phyloP scores from a whole-genome alignment of 2,113 vertebrate genomes.

The Nothobranchius furzeri region DNA sequence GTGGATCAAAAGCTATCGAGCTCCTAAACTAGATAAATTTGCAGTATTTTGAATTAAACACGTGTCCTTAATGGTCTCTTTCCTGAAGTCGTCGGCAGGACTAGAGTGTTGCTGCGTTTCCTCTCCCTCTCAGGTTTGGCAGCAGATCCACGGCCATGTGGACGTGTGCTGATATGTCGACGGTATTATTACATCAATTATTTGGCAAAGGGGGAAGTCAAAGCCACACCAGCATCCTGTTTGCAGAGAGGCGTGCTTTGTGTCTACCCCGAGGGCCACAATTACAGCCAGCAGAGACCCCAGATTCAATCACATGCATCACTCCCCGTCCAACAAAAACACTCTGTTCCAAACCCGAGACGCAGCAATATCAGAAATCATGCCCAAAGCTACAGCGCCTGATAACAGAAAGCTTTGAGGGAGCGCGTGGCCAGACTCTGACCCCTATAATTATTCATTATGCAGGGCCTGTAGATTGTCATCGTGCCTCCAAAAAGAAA shows the following conservation, averaged over 20 bases:
- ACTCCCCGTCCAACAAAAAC: slow-evolving; percentile 81
- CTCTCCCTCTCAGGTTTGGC: slow-evolving; percentile 59
- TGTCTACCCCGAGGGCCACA: slow-evolving; percentile 82
- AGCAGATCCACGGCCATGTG: slow-evolving; percentile 76
- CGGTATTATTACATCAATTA: slow-evolving; percentile 81
- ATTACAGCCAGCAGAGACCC: slow-evolving; percentile 82
- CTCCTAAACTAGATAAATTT: slow-evolving; percentile 25
- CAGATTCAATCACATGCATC: slow-evolving; percentile 84
- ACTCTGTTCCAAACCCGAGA: slow-evolving; percentile 72
- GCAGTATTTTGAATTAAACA: slow-evolving; percentile 12
- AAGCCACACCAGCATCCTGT: slow-evolving; percentile 82
- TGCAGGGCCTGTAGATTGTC: slow-evolving; percentile 56
- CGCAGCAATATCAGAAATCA: slow-evolving; percentile 70
- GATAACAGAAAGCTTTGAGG: slow-evolving; percentile 73
- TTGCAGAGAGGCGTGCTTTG: slow-evolving; percentile 78
- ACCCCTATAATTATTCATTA: slow-evolving; percentile 77
- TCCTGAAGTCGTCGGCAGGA: slow-evolving; percentile 35
- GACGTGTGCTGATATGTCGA: slow-evolving; percentile 83
- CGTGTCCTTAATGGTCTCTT: too few species aligned
- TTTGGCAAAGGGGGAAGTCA: slow-evolving; percentile 77
- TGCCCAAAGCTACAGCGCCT: slow-evolving; percentile 68
- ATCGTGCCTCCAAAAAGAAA: slow-evolving; percentile 54
- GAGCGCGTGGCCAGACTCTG: slow-evolving; percentile 78
- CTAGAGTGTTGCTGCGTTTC: slow-evolving; percentile 57
- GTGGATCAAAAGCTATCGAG: slow-evolving; percentile 18